Base-by-base conservation (phyloP, 1,140 invertebrate species). In the Melipona quadrifasciata region DNA sequence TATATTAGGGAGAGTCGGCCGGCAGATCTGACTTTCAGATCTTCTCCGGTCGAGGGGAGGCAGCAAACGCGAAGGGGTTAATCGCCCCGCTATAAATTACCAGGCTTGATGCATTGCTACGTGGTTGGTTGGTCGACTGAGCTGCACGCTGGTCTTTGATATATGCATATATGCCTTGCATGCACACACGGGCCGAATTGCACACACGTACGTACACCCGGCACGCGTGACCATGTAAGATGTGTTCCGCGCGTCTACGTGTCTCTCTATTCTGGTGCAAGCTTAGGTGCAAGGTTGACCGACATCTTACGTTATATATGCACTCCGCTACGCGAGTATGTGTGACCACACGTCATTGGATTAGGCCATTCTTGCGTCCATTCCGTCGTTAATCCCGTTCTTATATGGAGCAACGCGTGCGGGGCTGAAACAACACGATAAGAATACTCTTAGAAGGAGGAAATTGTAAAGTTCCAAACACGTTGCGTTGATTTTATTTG, bases 41-140 rank as follows among this genome's bases (percentile, higher is more conserved):
- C 91, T 91, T 87, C 87, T 82, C 91, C 87, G 80, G 57, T 4
- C 27, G 27, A 70, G 47, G 73, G 70, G 68, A 81, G 80, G 67
- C 70, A 65, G 67, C 79, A 77, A 75, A 67, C 80, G 75, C 81
- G 77, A 87, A 89, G 90, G 89, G 91, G 89, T 93, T 93, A 93
- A 93, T 91, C 91, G 89, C 87, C 87, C 90, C 87, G 87, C 92
- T 88, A 92, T 93, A 93, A 94, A 94, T 93, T 93, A 93, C 92
- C 77, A 79, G 90, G 83, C 91, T 93, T 94, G 93, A 94, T 93
- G 91, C 88, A 94, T 94, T 92, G 90, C 93, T 85, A 86, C 90
- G 89, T 89, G 89, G 90, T 87, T 89, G 91, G 87, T 93, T 86
- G 91, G 87, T 93, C 91, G 85, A 92, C 87, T 90, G 91, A 91